phyloP scores from a whole-genome alignment of 2,113 vertebrate genomes.

The Empidonax traillii region DNA sequence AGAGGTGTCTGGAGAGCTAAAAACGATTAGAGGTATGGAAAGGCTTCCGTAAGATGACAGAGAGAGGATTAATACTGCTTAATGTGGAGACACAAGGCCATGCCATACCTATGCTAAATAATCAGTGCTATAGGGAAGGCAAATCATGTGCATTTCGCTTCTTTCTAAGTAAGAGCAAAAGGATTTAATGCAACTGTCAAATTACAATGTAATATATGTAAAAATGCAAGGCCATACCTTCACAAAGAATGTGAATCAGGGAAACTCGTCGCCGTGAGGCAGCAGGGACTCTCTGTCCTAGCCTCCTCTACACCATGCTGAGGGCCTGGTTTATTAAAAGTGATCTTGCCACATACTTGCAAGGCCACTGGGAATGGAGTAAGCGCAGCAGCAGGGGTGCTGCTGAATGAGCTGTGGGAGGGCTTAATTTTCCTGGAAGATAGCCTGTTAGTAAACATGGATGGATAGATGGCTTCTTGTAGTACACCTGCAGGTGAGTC shows the following conservation, averaged over 20 bases:
- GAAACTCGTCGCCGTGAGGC: fast-evolving
- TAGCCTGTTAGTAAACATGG: neutral
- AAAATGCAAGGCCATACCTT: neutral
- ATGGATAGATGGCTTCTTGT: too few relatives aligned
- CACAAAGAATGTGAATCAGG: neutral
- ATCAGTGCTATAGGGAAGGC: neutral
- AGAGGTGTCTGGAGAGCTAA: constrained; percentile 15
- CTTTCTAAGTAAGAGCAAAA: neutral
- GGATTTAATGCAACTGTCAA: neutral
- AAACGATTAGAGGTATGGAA: neutral
- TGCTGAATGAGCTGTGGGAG: neutral
- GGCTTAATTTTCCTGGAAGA: neutral
- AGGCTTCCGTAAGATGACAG: neutral
- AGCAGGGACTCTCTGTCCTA: neutral
- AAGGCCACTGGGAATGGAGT: neutral
- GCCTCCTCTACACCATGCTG: neutral
- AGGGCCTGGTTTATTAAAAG: neutral
- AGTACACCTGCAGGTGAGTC: neutral
- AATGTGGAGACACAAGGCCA: neutral
- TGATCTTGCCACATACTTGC: neutral
- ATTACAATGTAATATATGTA: neutral
- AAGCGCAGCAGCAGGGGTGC: neutral
- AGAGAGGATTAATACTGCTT: neutral
- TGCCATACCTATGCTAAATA: neutral
- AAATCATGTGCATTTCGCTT: neutral